phyloP scores from a whole-genome alignment of 2,113 vertebrate genomes.

The Charina bottae region DNA sequence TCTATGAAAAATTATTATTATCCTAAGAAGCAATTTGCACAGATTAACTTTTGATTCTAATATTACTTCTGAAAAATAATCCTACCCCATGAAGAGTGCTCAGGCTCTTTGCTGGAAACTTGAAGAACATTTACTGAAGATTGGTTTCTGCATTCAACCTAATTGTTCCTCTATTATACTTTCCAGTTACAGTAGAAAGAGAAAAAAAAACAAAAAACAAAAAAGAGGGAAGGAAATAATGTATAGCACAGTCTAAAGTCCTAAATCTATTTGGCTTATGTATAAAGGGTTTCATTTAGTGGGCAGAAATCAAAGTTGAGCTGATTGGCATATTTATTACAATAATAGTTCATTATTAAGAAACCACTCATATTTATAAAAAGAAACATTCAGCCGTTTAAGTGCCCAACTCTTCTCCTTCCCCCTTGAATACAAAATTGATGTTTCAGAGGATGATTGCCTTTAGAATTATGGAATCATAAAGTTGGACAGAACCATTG shows the following conservation, averaged over 20 bases:
- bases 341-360: constrained; percentile 3
- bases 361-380: constrained; percentile 13
- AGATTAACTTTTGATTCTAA: constrained; percentile 8
- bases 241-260: background rate
- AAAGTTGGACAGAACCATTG: background rate
- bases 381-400: background rate
- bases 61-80: constrained; percentile 3
- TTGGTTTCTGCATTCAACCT: constrained; percentile 25
- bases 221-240: background rate
- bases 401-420: background rate
- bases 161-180: constrained; percentile 14
- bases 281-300: constrained; percentile 6
- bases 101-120: constrained; percentile 3
- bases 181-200: constrained; percentile 7
- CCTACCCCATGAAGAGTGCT: background rate
- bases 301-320: constrained; percentile 25
- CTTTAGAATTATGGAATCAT: background rate
- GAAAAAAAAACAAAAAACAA: background rate
- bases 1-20: background rate
- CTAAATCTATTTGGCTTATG: constrained; percentile 12
- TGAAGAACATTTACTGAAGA: constrained; percentile 5
- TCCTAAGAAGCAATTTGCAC: background rate
- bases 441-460: background rate
- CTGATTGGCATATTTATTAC: constrained; percentile 35
- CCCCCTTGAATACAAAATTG: rapidly evolving